Percentiles rank a stretch among this genome's conserved stretches.
phyloP scores from a whole-genome alignment of 2,113 vertebrate genomes.

The Mustelus asterias region DNA sequence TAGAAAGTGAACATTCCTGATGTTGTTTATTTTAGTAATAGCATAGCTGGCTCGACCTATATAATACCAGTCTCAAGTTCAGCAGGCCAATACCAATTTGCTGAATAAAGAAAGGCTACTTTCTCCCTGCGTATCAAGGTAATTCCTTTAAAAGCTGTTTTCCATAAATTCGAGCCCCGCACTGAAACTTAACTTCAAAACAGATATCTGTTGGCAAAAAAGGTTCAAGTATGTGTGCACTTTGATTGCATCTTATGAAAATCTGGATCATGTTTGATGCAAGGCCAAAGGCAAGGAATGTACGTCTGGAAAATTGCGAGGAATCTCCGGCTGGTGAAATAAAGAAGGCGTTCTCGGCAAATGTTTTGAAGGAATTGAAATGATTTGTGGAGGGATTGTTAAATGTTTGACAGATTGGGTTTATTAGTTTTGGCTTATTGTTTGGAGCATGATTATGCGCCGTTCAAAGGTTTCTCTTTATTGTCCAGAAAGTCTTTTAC shows the following conservation, averaged over 20 bases:
- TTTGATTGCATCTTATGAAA: neutral
- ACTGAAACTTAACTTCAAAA: constrained; percentile 3
- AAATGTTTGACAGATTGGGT: neutral
- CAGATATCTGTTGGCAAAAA: neutral
- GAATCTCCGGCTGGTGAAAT: neutral
- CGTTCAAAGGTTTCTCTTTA: neutral
- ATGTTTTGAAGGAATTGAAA: neutral
- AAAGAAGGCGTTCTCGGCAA: neutral
- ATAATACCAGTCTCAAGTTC: neutral
- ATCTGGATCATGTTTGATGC: neutral
- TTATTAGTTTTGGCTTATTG: neutral
- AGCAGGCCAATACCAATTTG: neutral
- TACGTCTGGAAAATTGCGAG: neutral
- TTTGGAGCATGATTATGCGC: neutral
- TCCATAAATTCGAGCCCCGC: neutral
- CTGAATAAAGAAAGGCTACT: neutral
- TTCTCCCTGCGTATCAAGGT: neutral
- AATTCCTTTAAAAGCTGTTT: neutral
- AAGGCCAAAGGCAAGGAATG: neutral
- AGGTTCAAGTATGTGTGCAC: neutral
- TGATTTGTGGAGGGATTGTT: constrained; percentile 7
- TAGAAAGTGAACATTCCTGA: neutral
- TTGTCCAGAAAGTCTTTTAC: neutral
- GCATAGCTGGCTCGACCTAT: neutral
- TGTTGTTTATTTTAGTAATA: constrained; percentile 13